phyloP scores from a whole-genome alignment of 2,113 vertebrate species.

The Melanerpes aurifrons region DNA sequence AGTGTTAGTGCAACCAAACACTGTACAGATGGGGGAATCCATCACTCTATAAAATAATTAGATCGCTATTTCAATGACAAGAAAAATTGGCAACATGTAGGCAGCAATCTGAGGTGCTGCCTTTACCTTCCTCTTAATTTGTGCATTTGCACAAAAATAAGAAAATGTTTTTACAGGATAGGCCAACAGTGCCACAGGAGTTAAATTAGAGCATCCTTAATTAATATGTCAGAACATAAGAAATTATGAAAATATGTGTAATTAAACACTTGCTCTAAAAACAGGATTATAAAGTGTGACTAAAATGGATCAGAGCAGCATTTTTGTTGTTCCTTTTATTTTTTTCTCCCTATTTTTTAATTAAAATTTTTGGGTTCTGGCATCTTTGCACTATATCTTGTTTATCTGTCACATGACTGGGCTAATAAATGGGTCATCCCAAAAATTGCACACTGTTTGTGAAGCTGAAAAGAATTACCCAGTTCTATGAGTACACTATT shows the following conservation, averaged over 20 bases:
- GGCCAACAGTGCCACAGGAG: constrained; percentile 65
- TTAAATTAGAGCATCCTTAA: constrained; percentile 77
- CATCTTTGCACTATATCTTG: constrained; percentile 32
- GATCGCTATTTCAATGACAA: not conserved
- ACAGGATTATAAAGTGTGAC: constrained; percentile 62
- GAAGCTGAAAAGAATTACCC: constrained; percentile 45
- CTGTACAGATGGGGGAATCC: constrained; percentile 2
- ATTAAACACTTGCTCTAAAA: constrained; percentile 79
- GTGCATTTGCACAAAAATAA: constrained; percentile 74
- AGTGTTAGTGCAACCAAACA: constrained; percentile 2
- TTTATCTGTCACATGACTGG: not conserved
- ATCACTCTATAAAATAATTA: constrained; percentile 47
- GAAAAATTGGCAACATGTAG: not conserved
- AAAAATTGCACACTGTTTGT: constrained; percentile 56
- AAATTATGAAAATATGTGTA: constrained; percentile 80
- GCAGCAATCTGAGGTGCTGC: constrained; percentile 34
- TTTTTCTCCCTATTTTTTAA: not conserved
- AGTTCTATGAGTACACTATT: constrained; percentile 22
- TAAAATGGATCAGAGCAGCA: constrained; percentile 67
- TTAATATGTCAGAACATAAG: constrained; percentile 81
- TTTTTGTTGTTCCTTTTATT: constrained; percentile 5
- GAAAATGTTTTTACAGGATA: constrained; percentile 79
- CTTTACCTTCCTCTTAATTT: constrained; percentile 70
- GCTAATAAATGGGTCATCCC: constrained; percentile 59
- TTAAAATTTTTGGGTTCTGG: not conserved